Base-by-base conservation (phyloP, 2,888 invertebrate genomes). In the Cephus pulcher region DNA sequence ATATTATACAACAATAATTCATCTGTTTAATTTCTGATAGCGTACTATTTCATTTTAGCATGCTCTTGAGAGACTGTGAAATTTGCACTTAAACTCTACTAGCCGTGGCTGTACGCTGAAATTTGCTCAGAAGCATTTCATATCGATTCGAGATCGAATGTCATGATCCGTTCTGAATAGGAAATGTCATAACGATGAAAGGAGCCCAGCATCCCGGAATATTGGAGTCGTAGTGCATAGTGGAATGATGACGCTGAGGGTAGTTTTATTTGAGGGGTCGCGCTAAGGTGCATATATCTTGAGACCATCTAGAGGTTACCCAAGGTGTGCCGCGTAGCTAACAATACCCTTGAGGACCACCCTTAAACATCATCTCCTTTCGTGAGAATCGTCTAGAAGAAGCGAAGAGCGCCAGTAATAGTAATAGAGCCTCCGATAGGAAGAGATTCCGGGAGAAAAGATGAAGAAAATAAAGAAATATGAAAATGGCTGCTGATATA, bases 351-450 rank as follows among this genome's bases (percentile, higher is more conserved):
- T 69, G 78, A 76, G 78, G 35, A 75, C 35, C 76, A 75, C 78
- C 73, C 78, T 78, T 78, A 78, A 78, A 78, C 75, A 78, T 75
- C 78, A 71, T 73, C 78, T 56, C 69, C 73, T 75, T 76, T 78
- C 69, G 78, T 35, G 70, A 71, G 69, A 68, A 32, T 34, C 68
- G 56, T 32, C n/a, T 34, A 56, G 33, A 73, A 68, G 30, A 11
- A 33, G 33, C 40, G 35, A 23, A n/a, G 35, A 74, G 30, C n/a
- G 23, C 74, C 12, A 74, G 68, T 34, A 70, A 71, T 76, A 73
- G 56, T 78, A 78, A 78, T 73, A 68, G 33, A 33, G 33, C 33
- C 73, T 78, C 71, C 76, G 75, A 78, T 78, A 76, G 76, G 73
- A 71, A 75, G 76, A 73, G 73, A 71, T 74, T 69, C 69, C 33